Evolutionary conservation across 2,888 invertebrate genomes (phyloP).

Genomic region (Terebella lapidaria): DNA sequence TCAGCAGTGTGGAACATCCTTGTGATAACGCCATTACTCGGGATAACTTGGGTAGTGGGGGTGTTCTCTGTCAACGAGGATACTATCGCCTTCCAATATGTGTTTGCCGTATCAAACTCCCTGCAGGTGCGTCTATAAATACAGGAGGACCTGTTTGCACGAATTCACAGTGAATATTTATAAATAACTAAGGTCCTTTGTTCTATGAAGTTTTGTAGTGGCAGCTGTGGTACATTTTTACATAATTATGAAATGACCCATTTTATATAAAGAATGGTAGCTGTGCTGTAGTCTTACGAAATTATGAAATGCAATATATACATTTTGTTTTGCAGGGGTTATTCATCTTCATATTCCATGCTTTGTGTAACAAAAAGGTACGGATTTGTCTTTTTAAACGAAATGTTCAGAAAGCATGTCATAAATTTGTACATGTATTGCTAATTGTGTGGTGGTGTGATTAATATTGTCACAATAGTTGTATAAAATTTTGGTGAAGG

Average conservation of each 20-base stretch:
- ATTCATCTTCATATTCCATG: constrained; percentile 28
- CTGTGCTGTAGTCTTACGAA: background rate
- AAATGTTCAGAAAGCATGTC: no score
- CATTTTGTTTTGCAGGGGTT: constrained; percentile 22
- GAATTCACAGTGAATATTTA: no score
- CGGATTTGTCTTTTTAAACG: no score
- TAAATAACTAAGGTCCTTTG: no score
- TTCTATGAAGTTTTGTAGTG: background rate
- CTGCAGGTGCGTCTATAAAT: constrained; percentile 19
- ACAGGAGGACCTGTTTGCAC: no score
- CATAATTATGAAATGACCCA: background rate
- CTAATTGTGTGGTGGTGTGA: no score
- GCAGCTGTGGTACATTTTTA: background rate
- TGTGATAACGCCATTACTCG: constrained; percentile 25
- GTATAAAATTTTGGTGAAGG: no score
- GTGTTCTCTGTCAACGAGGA: constrained; percentile 20
- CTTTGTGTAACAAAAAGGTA: constrained; percentile 25
- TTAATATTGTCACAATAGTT: no score
- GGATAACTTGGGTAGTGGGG: constrained; percentile 25
- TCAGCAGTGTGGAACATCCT: constrained; percentile 23
- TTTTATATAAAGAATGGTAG: background rate
- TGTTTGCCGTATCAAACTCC: constrained; percentile 25
- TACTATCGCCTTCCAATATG: constrained; percentile 21
- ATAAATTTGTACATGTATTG: no score
- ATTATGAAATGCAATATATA: background rate